phyloP scores from a whole-genome alignment of 1,140 invertebrate genomes.

The Bombyx mandarina region DNA sequence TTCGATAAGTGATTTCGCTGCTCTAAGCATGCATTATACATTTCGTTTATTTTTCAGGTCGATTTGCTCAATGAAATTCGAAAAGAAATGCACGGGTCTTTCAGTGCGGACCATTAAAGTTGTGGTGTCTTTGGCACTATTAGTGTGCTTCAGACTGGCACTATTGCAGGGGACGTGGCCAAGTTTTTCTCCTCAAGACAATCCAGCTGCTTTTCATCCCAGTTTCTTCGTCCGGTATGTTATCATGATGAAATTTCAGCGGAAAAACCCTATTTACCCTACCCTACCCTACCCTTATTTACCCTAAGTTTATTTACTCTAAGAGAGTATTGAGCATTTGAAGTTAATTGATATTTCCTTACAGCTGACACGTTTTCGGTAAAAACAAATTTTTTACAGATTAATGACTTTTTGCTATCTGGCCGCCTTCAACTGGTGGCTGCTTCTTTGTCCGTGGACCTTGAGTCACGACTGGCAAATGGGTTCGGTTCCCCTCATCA shows the following conservation, averaged over 20 bases:
- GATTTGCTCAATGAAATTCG: conserved; percentile 47
- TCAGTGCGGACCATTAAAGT: conserved; percentile 73
- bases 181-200: conserved; percentile 86
- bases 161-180: conserved; percentile 84
- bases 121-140: conserved; percentile 72
- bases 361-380: too few relatives aligned
- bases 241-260: too few relatives aligned
- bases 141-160: conserved; percentile 79
- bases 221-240: conserved; percentile 80
- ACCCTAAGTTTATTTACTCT: too few relatives aligned
- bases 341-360: too few relatives aligned
- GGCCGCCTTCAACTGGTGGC: conserved; percentile 85
- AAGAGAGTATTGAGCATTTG: too few relatives aligned
- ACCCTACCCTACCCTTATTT: too few relatives aligned
- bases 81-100: conserved; percentile 49
- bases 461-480: conserved; percentile 92
- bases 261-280: too few relatives aligned
- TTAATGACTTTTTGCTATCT: conserved; percentile 85
- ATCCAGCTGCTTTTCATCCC: conserved; percentile 86
- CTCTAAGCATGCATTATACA: too few relatives aligned
- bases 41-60: conserved; percentile 27
- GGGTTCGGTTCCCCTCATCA: conserved; percentile 85
- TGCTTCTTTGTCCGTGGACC: conserved; percentile 82
- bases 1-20: too few relatives aligned
- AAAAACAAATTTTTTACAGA: conserved; percentile 18